Percentiles rank a stretch among this genome's conserved stretches.
phyloP scores from a whole-genome alignment of 2,113 vertebrate genomes.

The Synodontis membranacea region DNA sequence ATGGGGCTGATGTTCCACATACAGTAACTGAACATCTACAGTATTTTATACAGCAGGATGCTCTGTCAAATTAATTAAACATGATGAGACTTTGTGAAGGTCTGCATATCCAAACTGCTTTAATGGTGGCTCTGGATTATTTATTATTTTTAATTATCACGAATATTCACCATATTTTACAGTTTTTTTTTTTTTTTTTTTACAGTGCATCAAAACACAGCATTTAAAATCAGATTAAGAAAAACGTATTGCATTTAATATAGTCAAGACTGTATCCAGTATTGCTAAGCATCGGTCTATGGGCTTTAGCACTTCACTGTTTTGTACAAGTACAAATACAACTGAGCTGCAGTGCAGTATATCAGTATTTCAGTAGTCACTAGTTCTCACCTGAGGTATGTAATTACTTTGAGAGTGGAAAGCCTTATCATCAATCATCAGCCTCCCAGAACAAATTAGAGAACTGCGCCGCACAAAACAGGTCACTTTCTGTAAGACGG shows the following conservation, averaged over 20 bases:
- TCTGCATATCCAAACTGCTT: not conserved
- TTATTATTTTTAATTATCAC: not conserved
- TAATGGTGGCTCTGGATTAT: not conserved
- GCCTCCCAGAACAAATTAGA: slow-evolving; percentile 47
- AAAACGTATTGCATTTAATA: not conserved
- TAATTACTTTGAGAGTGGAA: slow-evolving; percentile 41
- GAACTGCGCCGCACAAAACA: slow-evolving; percentile 41
- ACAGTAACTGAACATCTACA: slow-evolving; percentile 2
- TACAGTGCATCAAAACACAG: not conserved
- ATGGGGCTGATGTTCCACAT: slow-evolving; percentile 25
- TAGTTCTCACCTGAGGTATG: slow-evolving; percentile 45
- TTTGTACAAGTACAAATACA: not conserved
- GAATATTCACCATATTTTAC: not conserved
- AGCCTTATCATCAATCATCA: slow-evolving; percentile 57
- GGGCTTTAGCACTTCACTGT: not conserved
- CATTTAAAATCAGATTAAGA: not conserved
- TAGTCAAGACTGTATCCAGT: not conserved
- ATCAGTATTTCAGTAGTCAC: slow-evolving; percentile 26
- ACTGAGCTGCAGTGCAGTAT: slow-evolving; percentile 16
- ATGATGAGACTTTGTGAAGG: not conserved
- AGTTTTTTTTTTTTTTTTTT: too few species aligned
- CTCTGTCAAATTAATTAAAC: slow-evolving; percentile 2
- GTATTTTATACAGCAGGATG: not conserved
- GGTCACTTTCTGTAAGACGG: slow-evolving; percentile 20
- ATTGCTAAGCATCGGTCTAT: not conserved